Conservation (phyloP, 2,797 vertebrate genomes). For the Enteromius paludinosus region DNA sequence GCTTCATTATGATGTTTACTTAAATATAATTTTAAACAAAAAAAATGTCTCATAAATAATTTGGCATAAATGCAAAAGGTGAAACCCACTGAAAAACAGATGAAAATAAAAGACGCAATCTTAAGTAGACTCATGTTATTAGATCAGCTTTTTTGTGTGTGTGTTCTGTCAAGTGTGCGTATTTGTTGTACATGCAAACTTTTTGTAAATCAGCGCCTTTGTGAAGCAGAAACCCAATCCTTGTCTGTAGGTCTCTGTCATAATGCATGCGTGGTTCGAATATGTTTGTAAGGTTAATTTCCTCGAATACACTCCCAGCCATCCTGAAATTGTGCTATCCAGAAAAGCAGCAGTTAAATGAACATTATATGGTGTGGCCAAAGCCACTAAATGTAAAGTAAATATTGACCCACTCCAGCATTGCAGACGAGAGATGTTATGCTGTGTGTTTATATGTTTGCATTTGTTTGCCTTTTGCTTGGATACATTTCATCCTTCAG, state of each 20-base stretch:
- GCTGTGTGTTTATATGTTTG: conserved; percentile 25
- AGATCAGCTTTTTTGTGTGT: not conserved
- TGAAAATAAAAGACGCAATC: not conserved
- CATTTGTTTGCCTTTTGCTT: conserved; percentile 32
- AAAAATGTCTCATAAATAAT: not conserved
- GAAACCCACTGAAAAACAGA: not conserved
- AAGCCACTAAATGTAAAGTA: conserved; percentile 17
- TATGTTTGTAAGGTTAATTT: not conserved
- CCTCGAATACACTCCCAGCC: not conserved
- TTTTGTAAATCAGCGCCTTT: not conserved
- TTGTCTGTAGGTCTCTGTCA: not conserved
- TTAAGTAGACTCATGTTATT: not conserved
- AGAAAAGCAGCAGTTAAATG: not conserved
- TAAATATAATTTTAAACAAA: not conserved
- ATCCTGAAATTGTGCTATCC: not conserved
- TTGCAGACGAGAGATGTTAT: not conserved
- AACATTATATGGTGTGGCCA: not conserved
- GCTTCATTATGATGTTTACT: not conserved
- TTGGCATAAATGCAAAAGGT: not conserved
- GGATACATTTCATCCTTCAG: not conserved
- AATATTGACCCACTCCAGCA: conserved; percentile 20
- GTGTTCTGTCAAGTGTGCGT: not conserved
- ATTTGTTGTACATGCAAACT: not conserved
- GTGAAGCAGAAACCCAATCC: not conserved
- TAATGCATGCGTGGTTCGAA: not conserved